Base-by-base conservation (phyloP, 1,140 invertebrate species). In the Nephotettix cincticeps region DNA sequence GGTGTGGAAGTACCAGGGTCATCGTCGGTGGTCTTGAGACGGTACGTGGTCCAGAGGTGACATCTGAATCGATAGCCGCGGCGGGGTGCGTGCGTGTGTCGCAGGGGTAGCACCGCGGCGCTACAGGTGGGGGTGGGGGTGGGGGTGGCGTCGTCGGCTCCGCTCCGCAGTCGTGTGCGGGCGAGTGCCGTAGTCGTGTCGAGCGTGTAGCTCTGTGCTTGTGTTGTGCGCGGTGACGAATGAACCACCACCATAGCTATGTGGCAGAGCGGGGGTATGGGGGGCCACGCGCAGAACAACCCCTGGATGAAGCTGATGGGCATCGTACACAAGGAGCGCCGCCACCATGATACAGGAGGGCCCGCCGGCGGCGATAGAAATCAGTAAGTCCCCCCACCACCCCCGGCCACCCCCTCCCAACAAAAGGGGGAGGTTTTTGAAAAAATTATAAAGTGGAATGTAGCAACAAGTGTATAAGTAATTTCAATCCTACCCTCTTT, bases 271-370 rank as follows among this genome's bases (percentile, higher is more conserved):
- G 87, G 88, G 74, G 89, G 90, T 80, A 89, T 90, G 86, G 89
- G 89, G 78, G 86, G 88, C 83, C 89, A 90, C 77, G 86, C 88
- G 83, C 88, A 89, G 75, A 91, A 91, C 86, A 91, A 91, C 81
- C 90, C 90, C 73, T 92, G 90, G 90, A 90, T 91, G 87, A 91
- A 91, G 78, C 83, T 92, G 66, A 92, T 92, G 90, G 90, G 90
- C 74, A 91, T 92, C 76, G 90, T 92, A 63, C 89, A 91, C 83
- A 90, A 91, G 81, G 88, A 90, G 78, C 80, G 88, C 65, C 81
- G 89, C 27, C 75, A 76, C 29, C 76, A 77, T 70, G 76, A 77
- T 36, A 40, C 71, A 1, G 66, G 70, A 1, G 68, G 68, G 9
- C 40, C 74, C 6, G 45, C 71, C 1, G 61, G 67, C 13, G 58